Percentiles rank a stretch among this genome's conserved stretches.
Conservation (phyloP, 2,113 vertebrate species). For the Bombycilla garrulus region DNA sequence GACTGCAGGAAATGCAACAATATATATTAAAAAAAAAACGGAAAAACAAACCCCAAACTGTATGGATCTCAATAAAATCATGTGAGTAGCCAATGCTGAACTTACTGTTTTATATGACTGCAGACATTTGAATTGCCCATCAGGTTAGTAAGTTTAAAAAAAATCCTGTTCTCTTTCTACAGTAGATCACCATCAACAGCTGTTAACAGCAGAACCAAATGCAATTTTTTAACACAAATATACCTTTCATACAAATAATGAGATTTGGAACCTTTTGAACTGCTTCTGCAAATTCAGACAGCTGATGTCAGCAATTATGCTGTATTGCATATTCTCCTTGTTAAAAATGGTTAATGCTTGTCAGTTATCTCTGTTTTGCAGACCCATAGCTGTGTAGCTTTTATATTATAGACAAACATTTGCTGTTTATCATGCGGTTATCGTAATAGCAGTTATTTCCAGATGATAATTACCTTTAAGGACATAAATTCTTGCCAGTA, state of each 20-base stretch:
- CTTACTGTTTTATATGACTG: not conserved
- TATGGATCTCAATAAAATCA: not conserved
- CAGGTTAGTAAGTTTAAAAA: not conserved
- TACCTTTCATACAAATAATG: not conserved
- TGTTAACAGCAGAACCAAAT: not conserved
- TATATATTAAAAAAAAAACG: not conserved
- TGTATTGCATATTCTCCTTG: not conserved
- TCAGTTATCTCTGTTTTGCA: constrained; percentile 15
- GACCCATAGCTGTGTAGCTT: not conserved
- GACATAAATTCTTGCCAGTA: not conserved
- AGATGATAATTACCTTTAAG: not conserved
- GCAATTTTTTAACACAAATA: not conserved
- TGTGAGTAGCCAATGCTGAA: not conserved
- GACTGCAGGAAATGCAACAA: not conserved
- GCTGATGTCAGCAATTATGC: not conserved
- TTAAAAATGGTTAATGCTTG: not conserved
- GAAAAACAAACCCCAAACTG: no score
- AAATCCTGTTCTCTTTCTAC: not conserved
- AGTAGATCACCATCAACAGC: not conserved
- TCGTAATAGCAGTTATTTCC: not conserved
- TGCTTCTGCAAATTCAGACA: not conserved
- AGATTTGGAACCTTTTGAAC: not conserved
- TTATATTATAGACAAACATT: not conserved
- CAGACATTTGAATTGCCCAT: not conserved
- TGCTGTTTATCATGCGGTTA: not conserved